Evolutionary conservation across 2,888 invertebrate species (phyloP), one percentile per base, ranked within the genome.

Genomic region (Hirtodrosophila trivittata): DNA sequence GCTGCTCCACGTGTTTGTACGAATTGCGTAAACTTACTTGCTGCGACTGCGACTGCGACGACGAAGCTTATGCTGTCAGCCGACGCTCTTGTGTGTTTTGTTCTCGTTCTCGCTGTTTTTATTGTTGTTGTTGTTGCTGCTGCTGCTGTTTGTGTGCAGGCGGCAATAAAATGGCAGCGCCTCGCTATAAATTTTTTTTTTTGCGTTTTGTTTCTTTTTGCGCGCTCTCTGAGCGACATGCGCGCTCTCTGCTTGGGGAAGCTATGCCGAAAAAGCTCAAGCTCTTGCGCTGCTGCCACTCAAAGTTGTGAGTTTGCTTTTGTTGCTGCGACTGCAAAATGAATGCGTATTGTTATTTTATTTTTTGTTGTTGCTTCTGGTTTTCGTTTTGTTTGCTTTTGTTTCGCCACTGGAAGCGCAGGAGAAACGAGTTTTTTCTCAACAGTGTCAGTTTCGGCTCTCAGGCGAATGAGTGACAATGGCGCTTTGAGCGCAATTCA

Each of bases 1-100:
- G 63, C 69, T 54, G 66, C 76, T 86, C 77, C 87, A 88, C 87
- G 87, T 87, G 87, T 81, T 87, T 77, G 71, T 50, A 73, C 59
- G 64, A 71, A 77, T 86, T 87, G 87, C 85, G 75, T 87, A 84
- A 87, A 87, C 64, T 30, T 10, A 52, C 52, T 72, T 70, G 60
- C 65, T 67, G 55, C 55, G 64, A 60, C 65, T 32, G 30, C 55
- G 57, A 50, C 60, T 26, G 32, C 13, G 45, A 26, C 32, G 41
- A 16, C 10, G 39, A 8, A 5, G 39, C 35, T 21, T 21, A 21
- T 21, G 18, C 18, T 21, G 18, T 3, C 12, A 47, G 35, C 30
- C 28, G 50, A 37, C 30, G 51, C 46, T 58, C 45, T 37, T 63
- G 26, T 28, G 37, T 52, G 28, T 56, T 50, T 66, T 26, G 47